phyloP scores from a whole-genome alignment of 1,140 invertebrate genomes.

The Galendromus occidentalis region DNA sequence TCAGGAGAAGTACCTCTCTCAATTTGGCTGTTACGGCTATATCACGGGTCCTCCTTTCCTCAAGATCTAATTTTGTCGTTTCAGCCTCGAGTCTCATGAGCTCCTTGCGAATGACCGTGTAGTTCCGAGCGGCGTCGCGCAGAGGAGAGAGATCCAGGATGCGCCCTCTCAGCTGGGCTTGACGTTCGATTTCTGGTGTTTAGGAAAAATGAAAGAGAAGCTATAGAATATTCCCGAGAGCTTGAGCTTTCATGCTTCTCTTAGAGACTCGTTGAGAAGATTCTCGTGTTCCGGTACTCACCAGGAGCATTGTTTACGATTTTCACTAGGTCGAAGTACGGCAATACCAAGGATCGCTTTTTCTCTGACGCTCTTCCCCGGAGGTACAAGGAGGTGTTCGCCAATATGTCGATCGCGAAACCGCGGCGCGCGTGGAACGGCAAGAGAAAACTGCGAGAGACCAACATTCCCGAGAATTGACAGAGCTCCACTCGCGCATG shows the following conservation, averaged over 20 bases:
- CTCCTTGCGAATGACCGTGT: conserved; percentile 1
- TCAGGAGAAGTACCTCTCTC: conserved; percentile 1
- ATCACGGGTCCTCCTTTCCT: background rate
- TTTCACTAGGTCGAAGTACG: background rate
- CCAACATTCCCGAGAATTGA: too few species aligned
- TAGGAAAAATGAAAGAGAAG: background rate
- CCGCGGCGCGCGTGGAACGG: too few species aligned
- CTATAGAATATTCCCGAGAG: too few species aligned
- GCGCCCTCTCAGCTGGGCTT: background rate
- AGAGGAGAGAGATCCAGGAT: background rate
- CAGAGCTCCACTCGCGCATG: too few species aligned
- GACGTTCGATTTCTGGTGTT: background rate
- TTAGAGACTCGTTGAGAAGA: background rate
- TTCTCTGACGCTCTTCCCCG: background rate
- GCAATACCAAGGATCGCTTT: background rate
- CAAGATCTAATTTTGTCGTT: background rate
- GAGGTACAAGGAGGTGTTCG: background rate
- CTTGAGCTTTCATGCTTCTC: background rate
- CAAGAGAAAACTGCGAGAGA: too few species aligned
- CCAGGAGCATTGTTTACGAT: conserved; percentile 1
- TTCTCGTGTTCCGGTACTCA: background rate
- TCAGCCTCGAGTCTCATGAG: background rate
- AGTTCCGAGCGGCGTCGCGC: background rate
- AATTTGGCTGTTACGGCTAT: background rate
- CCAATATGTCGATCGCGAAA: background rate